Base-by-base conservation (phyloP, 2,797 vertebrate species). In the Aselliscus stoliczkanus region DNA sequence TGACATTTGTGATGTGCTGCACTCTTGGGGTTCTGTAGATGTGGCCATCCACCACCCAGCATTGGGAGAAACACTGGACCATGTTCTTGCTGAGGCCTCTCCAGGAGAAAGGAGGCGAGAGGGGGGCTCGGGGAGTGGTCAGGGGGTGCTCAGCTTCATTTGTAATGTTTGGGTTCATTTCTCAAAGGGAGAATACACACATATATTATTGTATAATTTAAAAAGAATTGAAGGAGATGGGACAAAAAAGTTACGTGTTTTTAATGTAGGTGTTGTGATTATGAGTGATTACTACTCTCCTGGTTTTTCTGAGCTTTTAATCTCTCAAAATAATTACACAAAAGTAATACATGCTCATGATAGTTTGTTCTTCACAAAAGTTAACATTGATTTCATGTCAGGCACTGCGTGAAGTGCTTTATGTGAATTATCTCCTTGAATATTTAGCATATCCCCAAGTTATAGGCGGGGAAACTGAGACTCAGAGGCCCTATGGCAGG, bases 301-400 rank as follows among this genome's bases (percentile, higher is more conserved):
- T 73, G 56, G 37, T 60, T 83, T 91, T 73, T 50, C 87, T 77
- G 62, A 85, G 76, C 39, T 72, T 81, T 94, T 77, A 85, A 79
- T 44, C 54, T 88, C 72, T 95, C 60, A 14, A n/a, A 91, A 87
- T 80, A 80, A 80, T 34, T 52, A 64, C 92, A 23, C 23, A n/a
- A 79, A 70, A 85, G 56, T 64, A 77, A 67, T 70, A 15, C 23
- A 52, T 56, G 54, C 54, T 54, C 4, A 0, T 39, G 34, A 72
- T 23, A 52, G 29, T 54, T 25, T 50, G 21, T 52, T 65, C 13
- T 37, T 34, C 1, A n/a, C 5, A 0, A 13, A 90, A 37, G 58
- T 75, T 54, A 39, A 52, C n/a, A 15, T 0, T 39, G 67, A 34
- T 3, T 12, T 73, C 25, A 4, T 3, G 10, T 60, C 8, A 23